Evolutionary conservation across 2,113 vertebrate species (phyloP).

Genomic region (Pan troglodytes): NHGRI_mPanTro3-v2.1_pri NC_072418.2:59963001-59963500

Average conservation of each 20-base stretch:
- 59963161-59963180: not conserved
- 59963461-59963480: too few species aligned
- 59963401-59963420: not conserved
- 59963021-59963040: not conserved
- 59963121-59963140: not conserved
- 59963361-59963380: not conserved
- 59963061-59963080: not conserved
- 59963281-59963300: not conserved
- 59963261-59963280: not conserved
- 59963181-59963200: not conserved
- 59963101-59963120: not conserved
- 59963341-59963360: too few species aligned
- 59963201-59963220: not conserved
- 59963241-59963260: not conserved
- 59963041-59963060: not conserved
- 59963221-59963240: not conserved
- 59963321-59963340: not conserved
- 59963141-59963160: not conserved
- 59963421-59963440: not conserved
- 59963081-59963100: not conserved
- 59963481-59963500: too few species aligned
- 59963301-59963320: too few species aligned
- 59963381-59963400: not conserved
- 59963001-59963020: not conserved
- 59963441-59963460: too few species aligned